Percentiles rank a stretch among this genome's conserved stretches.
phyloP scores from a whole-genome alignment of 2,797 vertebrate species.

The Cryptoblepharus egeriae region DNA sequence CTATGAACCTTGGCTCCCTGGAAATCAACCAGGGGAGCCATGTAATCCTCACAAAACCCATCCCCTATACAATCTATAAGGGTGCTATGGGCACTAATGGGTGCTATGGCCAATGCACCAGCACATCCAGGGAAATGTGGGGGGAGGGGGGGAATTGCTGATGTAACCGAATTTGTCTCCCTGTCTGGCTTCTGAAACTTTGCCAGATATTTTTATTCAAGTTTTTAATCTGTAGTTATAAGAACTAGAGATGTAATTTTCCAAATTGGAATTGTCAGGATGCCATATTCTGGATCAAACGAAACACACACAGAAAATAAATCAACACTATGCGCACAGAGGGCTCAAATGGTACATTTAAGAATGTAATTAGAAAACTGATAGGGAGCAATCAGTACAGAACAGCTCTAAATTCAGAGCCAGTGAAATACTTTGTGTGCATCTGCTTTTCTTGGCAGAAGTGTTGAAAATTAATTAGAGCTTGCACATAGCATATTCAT shows the following conservation, averaged over 20 bases:
- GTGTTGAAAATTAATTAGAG: conserved; percentile 2
- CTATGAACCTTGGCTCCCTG: no score
- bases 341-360: background rate
- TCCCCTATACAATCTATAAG: no score
- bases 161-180: background rate
- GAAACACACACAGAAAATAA: background rate
- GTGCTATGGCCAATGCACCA: no score
- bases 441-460: conserved; percentile 66
- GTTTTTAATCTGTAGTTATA: background rate
- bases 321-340: background rate
- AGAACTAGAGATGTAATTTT: background rate
- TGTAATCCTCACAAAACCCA: no score
- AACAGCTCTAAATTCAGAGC: conserved; percentile 53
- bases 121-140: no score
- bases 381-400: conserved; percentile 62
- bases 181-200: background rate
- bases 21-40: no score
- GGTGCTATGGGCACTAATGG: no score
- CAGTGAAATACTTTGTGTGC: conserved; percentile 57
- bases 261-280: background rate
- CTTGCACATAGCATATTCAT: conserved; percentile 29
- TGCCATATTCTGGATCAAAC: background rate
- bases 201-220: background rate
- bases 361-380: conserved; percentile 52
- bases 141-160: no score